Evolutionary conservation across 2,797 vertebrate genomes (phyloP), one percentile per base, ranked within the genome.

Genomic region (Eospalax fontanierii): DNA sequence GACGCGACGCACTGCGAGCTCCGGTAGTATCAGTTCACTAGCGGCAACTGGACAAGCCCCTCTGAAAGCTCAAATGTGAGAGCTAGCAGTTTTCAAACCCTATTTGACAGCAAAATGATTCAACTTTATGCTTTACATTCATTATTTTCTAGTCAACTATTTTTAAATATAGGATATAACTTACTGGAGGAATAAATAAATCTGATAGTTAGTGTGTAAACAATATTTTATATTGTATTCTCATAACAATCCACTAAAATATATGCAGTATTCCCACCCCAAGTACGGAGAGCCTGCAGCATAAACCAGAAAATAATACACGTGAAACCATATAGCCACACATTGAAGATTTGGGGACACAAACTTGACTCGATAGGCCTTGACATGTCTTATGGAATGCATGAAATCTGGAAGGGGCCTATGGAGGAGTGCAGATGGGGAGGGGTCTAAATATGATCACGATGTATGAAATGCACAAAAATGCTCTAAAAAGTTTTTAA

Each of bases 71-170:
- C n/a, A 78, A 79, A 59, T 46, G 22, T 28, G 14, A 83, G 54
- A 91, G 75, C 26, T 33, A 80, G 24, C 14, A 71, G 6, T 33
- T 83, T 74, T 76, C 76, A 61, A 87, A 74, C 10, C 22, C 10
- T 35, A 28, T 30, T 65, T 54, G 66, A 35, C 38, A 90, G 66
- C 26, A 95, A 80, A 96, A 73, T 16, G 46, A 19, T 71, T 90
- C 87, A 84, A 35, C 43, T 66, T 93, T 3, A 50, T 18, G 9
- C n/a, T 68, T 73, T 38, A 35, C 26, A 43, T 86, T 50, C 19
- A 0, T n/a, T 80, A 30, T 70, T 35, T 87, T 81, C 59, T 65
- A 76, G 75, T 76, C 76, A 83, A 66, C 30, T 46, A 21, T 63
- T 76, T 70, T 68, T 18, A 84, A 86, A 24, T 73, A 4, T 81